These are phyloP conservation scores for Melikaiella ostensackeni DNA, from an alignment of 2,888 invertebrate genomes.

Conservation along the genomic window DNA sequence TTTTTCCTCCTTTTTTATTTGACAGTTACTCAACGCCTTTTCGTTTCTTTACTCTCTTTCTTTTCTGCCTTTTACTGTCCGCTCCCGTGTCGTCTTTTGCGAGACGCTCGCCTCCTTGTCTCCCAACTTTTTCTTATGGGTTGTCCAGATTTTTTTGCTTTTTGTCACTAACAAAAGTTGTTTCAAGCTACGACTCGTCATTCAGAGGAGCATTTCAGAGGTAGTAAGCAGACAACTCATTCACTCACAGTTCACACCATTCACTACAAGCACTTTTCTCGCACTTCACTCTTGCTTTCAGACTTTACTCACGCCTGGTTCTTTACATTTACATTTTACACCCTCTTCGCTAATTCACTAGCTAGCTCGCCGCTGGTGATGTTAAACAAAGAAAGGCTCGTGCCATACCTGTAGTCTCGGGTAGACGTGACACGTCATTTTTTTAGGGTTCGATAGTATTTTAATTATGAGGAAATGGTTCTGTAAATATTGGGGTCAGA, in stretches of 20 bases:
- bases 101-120: slow-evolving; percentile 3
- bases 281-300: slow-evolving; percentile 46
- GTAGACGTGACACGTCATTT: not conserved
- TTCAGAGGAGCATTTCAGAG: slow-evolving; percentile 44
- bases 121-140: slow-evolving; percentile 29
- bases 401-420: not conserved
- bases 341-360: slow-evolving; percentile 44
- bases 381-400: slow-evolving; percentile 19
- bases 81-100: slow-evolving; percentile 1
- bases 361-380: slow-evolving; percentile 33
- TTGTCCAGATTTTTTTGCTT: slow-evolving; percentile 46
- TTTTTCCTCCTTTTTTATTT: slow-evolving; percentile 61
- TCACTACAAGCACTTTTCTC: slow-evolving; percentile 43
- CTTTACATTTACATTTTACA: slow-evolving; percentile 16
- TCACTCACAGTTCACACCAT: slow-evolving; percentile 46
- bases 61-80: slow-evolving; percentile 29
- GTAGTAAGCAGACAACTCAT: slow-evolving; percentile 45
- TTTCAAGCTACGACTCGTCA: slow-evolving; percentile 55
- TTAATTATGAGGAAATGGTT: not conserved
- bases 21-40: slow-evolving; percentile 18
- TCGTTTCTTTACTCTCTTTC: slow-evolving; percentile 23
- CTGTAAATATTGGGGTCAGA: not conserved
- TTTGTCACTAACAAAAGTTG: slow-evolving; percentile 57
- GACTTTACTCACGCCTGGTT: slow-evolving; percentile 42
- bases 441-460: not conserved